Evolutionary conservation across 2,797 vertebrate species (phyloP).

Genomic region (Anisognathus igniventris): DNA sequence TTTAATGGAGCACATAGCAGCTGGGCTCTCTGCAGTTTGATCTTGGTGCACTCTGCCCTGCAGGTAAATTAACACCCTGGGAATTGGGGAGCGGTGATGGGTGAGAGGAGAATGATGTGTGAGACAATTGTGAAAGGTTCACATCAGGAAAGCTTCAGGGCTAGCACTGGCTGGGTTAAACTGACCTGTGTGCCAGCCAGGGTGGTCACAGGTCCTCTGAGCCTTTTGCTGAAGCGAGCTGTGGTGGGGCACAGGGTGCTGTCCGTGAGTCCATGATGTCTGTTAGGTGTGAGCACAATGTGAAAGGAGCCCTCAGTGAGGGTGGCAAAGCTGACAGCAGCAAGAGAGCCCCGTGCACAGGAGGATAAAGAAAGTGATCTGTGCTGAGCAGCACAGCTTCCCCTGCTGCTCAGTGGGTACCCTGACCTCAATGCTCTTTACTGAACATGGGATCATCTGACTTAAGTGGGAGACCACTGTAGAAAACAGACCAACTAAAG

Average conservation of each 20-base stretch:
- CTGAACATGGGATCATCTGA: neutral
- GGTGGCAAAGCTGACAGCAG: neutral
- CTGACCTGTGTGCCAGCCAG: neutral
- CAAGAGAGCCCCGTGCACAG: rapidly evolving
- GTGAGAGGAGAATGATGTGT: neutral
- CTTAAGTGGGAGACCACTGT: neutral
- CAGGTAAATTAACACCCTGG: neutral
- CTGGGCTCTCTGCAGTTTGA: neutral
- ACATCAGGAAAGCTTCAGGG: neutral
- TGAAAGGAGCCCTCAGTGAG: neutral
- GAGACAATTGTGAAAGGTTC: neutral
- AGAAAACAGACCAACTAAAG: neutral
- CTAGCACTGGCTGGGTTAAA: neutral
- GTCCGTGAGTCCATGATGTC: neutral
- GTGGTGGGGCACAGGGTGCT: neutral
- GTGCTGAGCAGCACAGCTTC: neutral
- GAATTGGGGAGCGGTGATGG: neutral
- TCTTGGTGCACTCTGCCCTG: neutral
- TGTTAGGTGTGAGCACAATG: rapidly evolving
- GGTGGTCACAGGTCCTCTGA: neutral
- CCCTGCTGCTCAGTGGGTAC: neutral
- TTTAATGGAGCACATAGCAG: neutral
- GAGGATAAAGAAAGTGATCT: neutral
- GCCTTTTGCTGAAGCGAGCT: neutral
- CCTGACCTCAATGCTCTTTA: neutral